These are phyloP conservation scores for Xenopus tropicalis DNA, from an alignment of 2,113 vertebrate species.

Conservation along the genomic window DNA sequence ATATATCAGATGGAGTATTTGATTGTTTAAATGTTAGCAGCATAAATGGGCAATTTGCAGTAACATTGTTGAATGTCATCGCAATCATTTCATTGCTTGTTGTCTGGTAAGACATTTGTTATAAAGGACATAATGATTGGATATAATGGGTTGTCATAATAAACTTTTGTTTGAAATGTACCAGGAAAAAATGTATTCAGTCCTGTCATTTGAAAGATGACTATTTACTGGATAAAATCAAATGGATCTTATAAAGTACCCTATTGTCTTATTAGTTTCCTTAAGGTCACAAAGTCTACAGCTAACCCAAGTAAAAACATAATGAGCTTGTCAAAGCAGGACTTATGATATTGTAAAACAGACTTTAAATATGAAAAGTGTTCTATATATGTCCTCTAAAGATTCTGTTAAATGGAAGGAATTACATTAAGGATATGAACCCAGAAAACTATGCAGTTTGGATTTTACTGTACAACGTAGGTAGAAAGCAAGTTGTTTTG, in stretches of 20 bases:
- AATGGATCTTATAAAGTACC: constrained; percentile 13
- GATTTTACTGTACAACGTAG: too few species aligned
- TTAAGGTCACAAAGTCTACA: constrained; percentile 21
- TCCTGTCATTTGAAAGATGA: constrained; percentile 34
- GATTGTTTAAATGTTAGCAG: constrained; percentile 8
- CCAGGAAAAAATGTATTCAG: constrained; percentile 23
- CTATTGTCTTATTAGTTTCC: constrained; percentile 25
- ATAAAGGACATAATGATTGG: constrained; percentile 11
- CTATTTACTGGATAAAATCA: constrained; percentile 21
- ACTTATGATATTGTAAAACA: too few species aligned
- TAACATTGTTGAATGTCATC: constrained; percentile 43
- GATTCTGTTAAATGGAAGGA: constrained; percentile 6
- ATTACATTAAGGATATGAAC: too few species aligned
- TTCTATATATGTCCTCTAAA: constrained; percentile 2
- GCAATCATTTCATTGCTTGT: constrained; percentile 24
- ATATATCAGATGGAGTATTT: background rate
- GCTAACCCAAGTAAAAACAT: constrained; percentile 18
- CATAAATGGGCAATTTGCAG: constrained; percentile 4
- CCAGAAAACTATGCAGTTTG: too few species aligned
- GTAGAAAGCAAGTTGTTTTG: too few species aligned
- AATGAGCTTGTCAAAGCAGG: constrained; percentile 24
- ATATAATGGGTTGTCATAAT: constrained; percentile 25
- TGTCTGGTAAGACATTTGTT: constrained; percentile 31
- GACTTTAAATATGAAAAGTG: constrained; percentile 6
- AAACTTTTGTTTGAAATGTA: constrained; percentile 33